Evolutionary conservation across 2,797 vertebrate genomes (phyloP), one percentile per base, ranked within the genome.

Genomic region (Lycodopsis pacificus): DNA sequence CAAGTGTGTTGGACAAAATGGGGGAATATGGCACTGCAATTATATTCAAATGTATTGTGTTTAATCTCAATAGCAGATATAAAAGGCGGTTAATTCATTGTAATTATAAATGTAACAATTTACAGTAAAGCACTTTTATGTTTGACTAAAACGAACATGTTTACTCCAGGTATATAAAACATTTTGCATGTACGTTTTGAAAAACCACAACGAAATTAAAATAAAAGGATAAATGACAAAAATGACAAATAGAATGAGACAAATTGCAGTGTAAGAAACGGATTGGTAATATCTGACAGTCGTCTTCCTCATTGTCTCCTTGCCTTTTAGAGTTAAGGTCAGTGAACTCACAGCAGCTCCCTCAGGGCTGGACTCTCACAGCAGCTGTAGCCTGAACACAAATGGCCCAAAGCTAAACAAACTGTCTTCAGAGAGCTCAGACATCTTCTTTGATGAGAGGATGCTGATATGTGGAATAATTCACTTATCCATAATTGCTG

Each of bases 321-420:
- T 32, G 67, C 7, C 71, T 78, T 79, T 54, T 12, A 62, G 73
- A 79, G 74, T 20, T 62, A 30, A 80, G 89, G 88, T 89, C 86
- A 80, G 76, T 89, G 86, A 89, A 69, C 81, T 62, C 56, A 6
- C 85, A 76, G 77, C 79, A 78, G 76, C 49, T 82, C 86, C 89
- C 91, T 80, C 65, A 69, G 86, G 88, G 87, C 74, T 86, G 65
- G 44, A 51, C 79, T 64, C 76, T 76, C 61, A 20, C 73, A 42
- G 75, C 84, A 86, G 82, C 80, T 84, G 85, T 2, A 90, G 83
- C 72, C 83, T 71, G 19, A 77, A 79, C 73, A 13, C 58, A 80
- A 84, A 86, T 44, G 87, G 67, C 88, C 84, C 77, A 25, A 58
- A 85, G 89, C 80, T 17, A 62, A 78, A 68, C 30, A 12, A 62